Percentiles rank a stretch among this genome's conserved stretches.
Evolutionary conservation across 2,113 vertebrate genomes (phyloP).

Genomic region (Oncorhynchus nerka): DNA sequence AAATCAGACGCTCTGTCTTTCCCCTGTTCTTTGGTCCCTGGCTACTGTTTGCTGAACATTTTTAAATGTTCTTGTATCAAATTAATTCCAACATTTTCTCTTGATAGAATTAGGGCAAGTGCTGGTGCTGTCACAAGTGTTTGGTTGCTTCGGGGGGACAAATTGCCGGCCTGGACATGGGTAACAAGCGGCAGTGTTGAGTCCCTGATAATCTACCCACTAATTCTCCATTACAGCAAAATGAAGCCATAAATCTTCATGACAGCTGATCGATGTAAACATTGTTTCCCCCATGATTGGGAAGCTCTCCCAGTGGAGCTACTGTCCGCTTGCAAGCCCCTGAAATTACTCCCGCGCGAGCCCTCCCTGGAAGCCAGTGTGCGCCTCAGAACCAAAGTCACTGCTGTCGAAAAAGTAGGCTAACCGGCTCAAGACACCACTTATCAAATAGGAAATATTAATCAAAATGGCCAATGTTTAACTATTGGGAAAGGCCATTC

Average conservation of each 20-base stretch:
- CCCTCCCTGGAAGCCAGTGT: conserved; percentile 71
- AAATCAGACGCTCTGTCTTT: conserved; percentile 87
- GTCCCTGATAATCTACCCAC: conserved; percentile 99
- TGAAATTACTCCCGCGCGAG: conserved; percentile 90
- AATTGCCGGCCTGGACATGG: conserved; percentile 98
- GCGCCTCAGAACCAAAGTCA: conserved; percentile 77
- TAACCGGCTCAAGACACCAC: conserved; percentile 78
- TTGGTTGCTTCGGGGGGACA: conserved; percentile 98
- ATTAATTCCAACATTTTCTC: conserved; percentile 99
- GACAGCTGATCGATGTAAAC: conserved; percentile 99
- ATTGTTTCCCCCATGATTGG: conserved; percentile 99
- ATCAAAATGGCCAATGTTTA: conserved; percentile 78
- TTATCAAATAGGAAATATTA: conserved; percentile 62
- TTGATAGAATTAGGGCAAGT: conserved; percentile 99
- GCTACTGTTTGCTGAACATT: conserved; percentile 98
- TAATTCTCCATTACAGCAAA: conserved; percentile 99
- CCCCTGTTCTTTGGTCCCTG: conserved; percentile 75
- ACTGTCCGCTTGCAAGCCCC: conserved; percentile 97
- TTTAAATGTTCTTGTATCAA: conserved; percentile 99
- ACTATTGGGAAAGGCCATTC: conserved; percentile 65
- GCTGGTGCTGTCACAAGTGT: conserved; percentile 99
- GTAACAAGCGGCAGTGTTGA: conserved; percentile 99
- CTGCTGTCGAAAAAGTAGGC: conserved; percentile 41
- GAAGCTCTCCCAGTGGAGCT: conserved; percentile 97
- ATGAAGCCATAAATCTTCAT: conserved; percentile 99